A percentile compares a stretch with the other conserved stretches of the same genome.
phyloP scores from a whole-genome alignment of 2,113 vertebrate species.

The Dromaius novaehollandiae region DNA sequence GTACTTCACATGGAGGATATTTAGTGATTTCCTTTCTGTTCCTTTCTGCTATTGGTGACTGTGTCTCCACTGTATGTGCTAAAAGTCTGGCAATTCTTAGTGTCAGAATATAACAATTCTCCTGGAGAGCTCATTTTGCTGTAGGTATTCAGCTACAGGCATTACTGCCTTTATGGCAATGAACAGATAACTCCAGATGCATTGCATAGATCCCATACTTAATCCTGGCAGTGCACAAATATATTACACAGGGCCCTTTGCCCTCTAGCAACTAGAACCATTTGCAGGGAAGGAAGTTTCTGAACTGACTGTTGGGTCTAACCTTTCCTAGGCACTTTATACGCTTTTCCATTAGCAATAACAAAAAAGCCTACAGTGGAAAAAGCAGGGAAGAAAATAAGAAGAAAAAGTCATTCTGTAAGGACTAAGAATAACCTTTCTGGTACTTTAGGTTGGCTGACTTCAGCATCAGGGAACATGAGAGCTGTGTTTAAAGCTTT shows the following conservation, averaged over 20 bases:
- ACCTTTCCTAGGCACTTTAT: neutral
- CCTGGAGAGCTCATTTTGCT: neutral
- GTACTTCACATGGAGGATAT: neutral
- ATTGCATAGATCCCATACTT: neutral
- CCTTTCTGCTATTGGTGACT: neutral
- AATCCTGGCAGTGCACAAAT: neutral
- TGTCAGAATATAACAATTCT: neutral
- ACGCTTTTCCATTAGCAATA: neutral
- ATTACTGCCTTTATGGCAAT: neutral
- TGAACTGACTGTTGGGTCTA: neutral
- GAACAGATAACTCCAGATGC: neutral
- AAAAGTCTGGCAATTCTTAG: neutral
- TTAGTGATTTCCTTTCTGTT: neutral
- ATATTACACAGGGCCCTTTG: neutral
- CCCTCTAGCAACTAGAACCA: neutral
- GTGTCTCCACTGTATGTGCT: neutral
- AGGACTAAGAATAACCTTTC: too few species aligned
- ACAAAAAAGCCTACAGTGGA: neutral
- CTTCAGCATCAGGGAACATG: too few species aligned
- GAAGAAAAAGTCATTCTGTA: neutral
- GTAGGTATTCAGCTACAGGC: neutral
- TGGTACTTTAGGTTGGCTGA: too few species aligned
- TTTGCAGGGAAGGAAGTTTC: neutral
- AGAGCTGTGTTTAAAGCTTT: too few species aligned
- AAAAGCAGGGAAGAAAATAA: neutral